These are phyloP conservation scores for Hydrocynus forskahlii DNA, from an alignment of 2,797 vertebrate genomes.

Conservation along the genomic window DNA sequence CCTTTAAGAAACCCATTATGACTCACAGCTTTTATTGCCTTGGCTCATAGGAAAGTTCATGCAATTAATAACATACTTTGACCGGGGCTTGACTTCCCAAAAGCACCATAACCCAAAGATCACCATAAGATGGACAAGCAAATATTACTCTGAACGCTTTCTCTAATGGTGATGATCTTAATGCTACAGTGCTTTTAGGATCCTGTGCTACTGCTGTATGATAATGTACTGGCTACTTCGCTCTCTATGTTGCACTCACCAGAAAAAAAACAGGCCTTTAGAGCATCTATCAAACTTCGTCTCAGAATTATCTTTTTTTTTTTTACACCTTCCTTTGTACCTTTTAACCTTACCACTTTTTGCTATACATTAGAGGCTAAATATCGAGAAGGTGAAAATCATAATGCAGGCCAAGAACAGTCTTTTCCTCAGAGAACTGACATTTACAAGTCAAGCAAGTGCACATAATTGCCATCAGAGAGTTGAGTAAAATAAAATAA, in stretches of 20 bases:
- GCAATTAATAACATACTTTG: constrained; percentile 42
- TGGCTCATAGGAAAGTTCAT: constrained; percentile 18
- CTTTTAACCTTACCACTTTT: constrained; percentile 24
- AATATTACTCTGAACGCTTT: constrained; percentile 17
- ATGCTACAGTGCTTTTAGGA: constrained; percentile 26
- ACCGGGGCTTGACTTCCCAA: constrained; percentile 38
- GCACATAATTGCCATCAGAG: constrained; percentile 29
- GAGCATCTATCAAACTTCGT: constrained; percentile 30
- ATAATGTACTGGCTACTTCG: constrained; percentile 35
- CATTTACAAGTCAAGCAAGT: constrained; percentile 46
- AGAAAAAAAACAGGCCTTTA: constrained; percentile 20
- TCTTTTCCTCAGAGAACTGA: constrained; percentile 6
- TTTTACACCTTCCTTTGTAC: constrained; percentile 9
- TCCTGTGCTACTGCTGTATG: constrained; percentile 16
- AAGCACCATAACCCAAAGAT: constrained; percentile 25
- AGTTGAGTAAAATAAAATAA: constrained; percentile 43
- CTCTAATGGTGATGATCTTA: constrained; percentile 38
- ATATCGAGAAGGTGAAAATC: constrained; percentile 7
- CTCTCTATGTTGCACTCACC: constrained; percentile 5
- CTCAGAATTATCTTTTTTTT: constrained; percentile 14
- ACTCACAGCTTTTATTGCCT: constrained; percentile 26
- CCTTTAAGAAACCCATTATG: constrained; percentile 10
- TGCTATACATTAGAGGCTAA: constrained; percentile 22
- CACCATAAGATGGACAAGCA: constrained; percentile 39
- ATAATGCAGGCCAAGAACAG: background rate